A percentile compares a stretch with the other conserved stretches of the same genome.
These are phyloP conservation scores for Octomys mimax DNA, from an alignment of 2,797 vertebrate species.

Conservation along the genomic window DNA sequence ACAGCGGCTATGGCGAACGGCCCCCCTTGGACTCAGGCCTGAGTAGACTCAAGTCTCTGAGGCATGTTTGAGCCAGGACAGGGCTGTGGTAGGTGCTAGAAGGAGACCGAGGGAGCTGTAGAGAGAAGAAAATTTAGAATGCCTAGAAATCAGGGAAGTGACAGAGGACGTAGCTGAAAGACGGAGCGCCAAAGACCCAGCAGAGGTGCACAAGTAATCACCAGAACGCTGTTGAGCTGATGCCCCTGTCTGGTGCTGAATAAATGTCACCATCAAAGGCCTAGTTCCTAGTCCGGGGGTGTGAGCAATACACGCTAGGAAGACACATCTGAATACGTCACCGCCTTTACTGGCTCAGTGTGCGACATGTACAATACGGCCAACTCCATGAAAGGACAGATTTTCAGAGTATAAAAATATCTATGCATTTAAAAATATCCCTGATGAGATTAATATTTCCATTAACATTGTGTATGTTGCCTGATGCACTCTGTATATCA, in stretches of 20 bases:
- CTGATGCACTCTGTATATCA: neutral
- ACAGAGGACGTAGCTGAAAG: neutral
- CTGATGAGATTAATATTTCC: conserved; percentile 27
- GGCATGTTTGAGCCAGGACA: neutral
- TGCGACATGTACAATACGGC: neutral
- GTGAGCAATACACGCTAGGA: neutral
- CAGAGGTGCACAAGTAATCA: neutral
- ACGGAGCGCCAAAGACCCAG: neutral
- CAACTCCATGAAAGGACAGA: neutral
- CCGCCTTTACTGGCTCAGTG: neutral
- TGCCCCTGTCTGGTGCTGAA: neutral
- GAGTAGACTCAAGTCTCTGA: neutral
- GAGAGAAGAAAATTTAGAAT: neutral
- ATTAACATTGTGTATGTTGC: neutral
- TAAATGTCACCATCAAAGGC: neutral
- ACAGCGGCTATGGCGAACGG: accelerated
- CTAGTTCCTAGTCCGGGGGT: neutral
- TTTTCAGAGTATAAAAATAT: neutral
- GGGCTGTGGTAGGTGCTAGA: neutral
- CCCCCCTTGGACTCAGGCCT: neutral
- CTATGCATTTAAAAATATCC: neutral
- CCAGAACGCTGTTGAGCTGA: neutral
- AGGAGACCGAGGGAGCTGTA: neutral
- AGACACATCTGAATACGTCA: neutral
- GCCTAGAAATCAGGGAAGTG: neutral